Conservation (phyloP, 2,888 invertebrate genomes). For the Leptarthrus brevirostris region DNA sequence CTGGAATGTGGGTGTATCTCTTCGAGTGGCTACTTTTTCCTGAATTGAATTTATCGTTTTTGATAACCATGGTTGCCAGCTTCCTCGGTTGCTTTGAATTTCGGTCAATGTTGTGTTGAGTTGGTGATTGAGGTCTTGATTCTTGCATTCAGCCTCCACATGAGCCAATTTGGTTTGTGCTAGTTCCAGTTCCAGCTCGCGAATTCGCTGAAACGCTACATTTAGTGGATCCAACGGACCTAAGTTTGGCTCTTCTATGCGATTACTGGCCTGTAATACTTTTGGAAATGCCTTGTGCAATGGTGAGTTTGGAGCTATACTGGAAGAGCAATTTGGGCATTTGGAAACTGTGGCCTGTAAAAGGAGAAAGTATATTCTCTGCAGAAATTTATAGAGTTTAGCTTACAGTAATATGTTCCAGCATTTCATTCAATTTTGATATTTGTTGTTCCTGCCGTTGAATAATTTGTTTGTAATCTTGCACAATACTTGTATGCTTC, state of each 20-base stretch:
- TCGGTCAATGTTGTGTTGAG: constrained; percentile 85
- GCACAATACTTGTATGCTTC: constrained; percentile 83
- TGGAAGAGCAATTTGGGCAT: constrained; percentile 69
- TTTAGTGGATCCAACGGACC: constrained; percentile 66
- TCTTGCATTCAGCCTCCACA: constrained; percentile 96
- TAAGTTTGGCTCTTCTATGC: constrained; percentile 60
- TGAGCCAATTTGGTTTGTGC: constrained; percentile 97
- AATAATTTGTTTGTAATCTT: constrained; percentile 93
- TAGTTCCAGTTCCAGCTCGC: constrained; percentile 93
- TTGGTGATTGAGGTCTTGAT: constrained; percentile 94
- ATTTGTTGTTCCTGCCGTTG: constrained; percentile 87
- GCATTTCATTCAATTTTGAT: constrained; percentile 72
- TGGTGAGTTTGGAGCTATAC: constrained; percentile 55
- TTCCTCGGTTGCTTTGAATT: constrained; percentile 69
- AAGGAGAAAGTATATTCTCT: constrained; percentile 11
- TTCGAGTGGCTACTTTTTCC: constrained; percentile 64
- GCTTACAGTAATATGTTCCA: constrained; percentile 74
- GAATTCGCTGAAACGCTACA: constrained; percentile 71
- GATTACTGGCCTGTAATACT: constrained; percentile 47
- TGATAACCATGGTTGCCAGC: constrained; percentile 93
- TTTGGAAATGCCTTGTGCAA: constrained; percentile 50
- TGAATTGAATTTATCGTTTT: constrained; percentile 78
- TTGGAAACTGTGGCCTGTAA: constrained; percentile 69
- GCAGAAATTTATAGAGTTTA: neutral
- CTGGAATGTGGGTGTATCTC: constrained; percentile 63